Evolutionary conservation across 2,888 invertebrate genomes (phyloP).

Genomic region (Kuschelorhynchus macadamiae): DNA sequence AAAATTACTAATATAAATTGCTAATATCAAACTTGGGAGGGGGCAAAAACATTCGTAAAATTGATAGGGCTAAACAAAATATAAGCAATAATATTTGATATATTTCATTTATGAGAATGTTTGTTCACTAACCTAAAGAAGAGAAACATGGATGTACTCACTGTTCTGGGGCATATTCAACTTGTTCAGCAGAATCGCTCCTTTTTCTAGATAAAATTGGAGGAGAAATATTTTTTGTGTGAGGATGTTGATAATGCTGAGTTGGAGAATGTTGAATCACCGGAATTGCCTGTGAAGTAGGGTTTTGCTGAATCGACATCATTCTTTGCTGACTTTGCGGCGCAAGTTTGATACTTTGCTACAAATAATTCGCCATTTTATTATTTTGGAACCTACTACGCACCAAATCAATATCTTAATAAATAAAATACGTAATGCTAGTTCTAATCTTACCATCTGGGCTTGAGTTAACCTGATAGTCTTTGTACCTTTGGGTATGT

Average conservation of each 20-base stretch:
- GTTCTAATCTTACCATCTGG: conserved; percentile 68
- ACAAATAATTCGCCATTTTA: conserved; percentile 47
- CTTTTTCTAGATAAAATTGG: conserved; percentile 75
- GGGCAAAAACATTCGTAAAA: too few relatives aligned
- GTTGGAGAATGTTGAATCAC: conserved; percentile 61
- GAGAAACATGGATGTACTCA: too few relatives aligned
- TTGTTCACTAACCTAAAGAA: too few relatives aligned
- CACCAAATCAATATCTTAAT: too few relatives aligned
- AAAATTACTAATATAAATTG: too few relatives aligned
- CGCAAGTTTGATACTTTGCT: conserved; percentile 64
- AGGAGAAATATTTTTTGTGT: conserved; percentile 70
- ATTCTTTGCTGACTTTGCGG: conserved; percentile 22
- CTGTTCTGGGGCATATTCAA: conserved; percentile 74
- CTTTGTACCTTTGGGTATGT: conserved; percentile 71
- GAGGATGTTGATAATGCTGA: conserved; percentile 34
- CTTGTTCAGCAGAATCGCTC: conserved; percentile 70
- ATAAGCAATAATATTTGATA: too few relatives aligned
- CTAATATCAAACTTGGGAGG: too few relatives aligned
- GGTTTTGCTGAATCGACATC: conserved; percentile 53
- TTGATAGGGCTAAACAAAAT: too few relatives aligned
- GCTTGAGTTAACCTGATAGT: conserved; percentile 71
- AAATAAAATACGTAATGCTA: too few relatives aligned
- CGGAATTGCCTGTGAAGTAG: conserved; percentile 36
- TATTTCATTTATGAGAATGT: too few relatives aligned
- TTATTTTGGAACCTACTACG: background rate